These are phyloP conservation scores for Siniperca scherzeri DNA, from an alignment of 2,797 vertebrate species.

Conservation along the genomic window DNA sequence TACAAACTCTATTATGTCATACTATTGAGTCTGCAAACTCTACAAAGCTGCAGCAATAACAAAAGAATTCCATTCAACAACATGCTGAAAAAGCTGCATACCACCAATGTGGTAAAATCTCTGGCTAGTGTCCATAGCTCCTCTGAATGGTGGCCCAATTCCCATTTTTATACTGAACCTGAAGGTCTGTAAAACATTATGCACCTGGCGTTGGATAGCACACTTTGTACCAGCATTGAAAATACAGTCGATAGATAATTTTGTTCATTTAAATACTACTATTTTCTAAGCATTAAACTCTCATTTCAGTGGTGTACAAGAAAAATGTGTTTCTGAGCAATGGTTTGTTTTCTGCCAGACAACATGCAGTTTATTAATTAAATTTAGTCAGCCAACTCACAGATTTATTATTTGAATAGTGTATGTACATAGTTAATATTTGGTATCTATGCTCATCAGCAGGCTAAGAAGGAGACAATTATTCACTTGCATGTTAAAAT, in stretches of 20 bases:
- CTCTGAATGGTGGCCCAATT: slow-evolving; percentile 10
- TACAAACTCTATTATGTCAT: slow-evolving; percentile 39
- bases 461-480: not conserved
- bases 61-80: slow-evolving; percentile 67
- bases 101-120: slow-evolving; percentile 37
- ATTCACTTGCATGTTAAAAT: not conserved
- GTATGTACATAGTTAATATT: not conserved
- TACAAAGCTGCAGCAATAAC: slow-evolving; percentile 21
- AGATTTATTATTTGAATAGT: not conserved
- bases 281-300: slow-evolving; percentile 9
- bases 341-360: not conserved
- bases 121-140: slow-evolving; percentile 34
- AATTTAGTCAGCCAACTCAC: not conserved
- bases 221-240: slow-evolving; percentile 9
- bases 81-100: slow-evolving; percentile 37
- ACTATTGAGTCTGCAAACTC: slow-evolving; percentile 15
- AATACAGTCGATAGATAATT: slow-evolving; percentile 3
- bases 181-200: slow-evolving; percentile 53
- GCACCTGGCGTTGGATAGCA: slow-evolving; percentile 26
- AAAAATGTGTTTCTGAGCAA: not conserved
- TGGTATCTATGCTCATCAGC: not conserved
- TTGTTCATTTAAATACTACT: slow-evolving; percentile 10
- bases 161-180: slow-evolving; percentile 30
- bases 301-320: slow-evolving; percentile 17
- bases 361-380: not conserved